A percentile compares a stretch with the other conserved stretches of the same genome.
phyloP scores from a whole-genome alignment of 2,888 invertebrate genomes.

The Trichopria drosophilae region DNA sequence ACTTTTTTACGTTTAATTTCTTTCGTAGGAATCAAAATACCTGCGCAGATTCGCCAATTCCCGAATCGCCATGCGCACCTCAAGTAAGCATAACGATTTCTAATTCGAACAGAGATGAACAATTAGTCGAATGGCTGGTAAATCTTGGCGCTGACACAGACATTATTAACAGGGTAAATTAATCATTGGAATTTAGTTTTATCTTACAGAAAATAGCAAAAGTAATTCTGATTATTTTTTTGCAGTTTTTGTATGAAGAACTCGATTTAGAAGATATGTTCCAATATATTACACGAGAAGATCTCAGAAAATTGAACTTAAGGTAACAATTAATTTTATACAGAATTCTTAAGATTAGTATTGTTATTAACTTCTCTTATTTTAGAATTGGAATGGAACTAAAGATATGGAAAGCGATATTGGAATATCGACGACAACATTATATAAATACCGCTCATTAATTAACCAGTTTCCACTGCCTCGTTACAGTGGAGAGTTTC shows the following conservation, averaged over 20 bases:
- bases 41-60: slow-evolving; percentile 30
- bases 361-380: slow-evolving; percentile 29
- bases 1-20: not conserved
- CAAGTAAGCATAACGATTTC: slow-evolving; percentile 52
- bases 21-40: too few species aligned
- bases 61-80: slow-evolving; percentile 44
- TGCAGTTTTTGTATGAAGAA: slow-evolving; percentile 70
- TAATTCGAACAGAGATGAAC: slow-evolving; percentile 56
- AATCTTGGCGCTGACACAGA: slow-evolving; percentile 70
- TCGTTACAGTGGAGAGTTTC: too few species aligned
- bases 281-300: slow-evolving; percentile 77
- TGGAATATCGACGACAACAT: slow-evolving; percentile 61
- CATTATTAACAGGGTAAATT: slow-evolving; percentile 66
- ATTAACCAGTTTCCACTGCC: too few species aligned
- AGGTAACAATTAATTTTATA: slow-evolving; percentile 61
- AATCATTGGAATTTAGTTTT: slow-evolving; percentile 4
- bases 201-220: not conserved
- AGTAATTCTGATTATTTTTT: slow-evolving; percentile 29
- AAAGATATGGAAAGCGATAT: slow-evolving; percentile 81
- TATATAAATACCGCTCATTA: slow-evolving; percentile 11
- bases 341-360: slow-evolving; percentile 1
- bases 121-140: slow-evolving; percentile 73
- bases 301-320: slow-evolving; percentile 76
- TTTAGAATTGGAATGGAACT: slow-evolving; percentile 80
- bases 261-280: slow-evolving; percentile 81